Evolutionary conservation across 2,797 vertebrate genomes (phyloP).

Genomic region (Zenarchopterus dispar): DNA sequence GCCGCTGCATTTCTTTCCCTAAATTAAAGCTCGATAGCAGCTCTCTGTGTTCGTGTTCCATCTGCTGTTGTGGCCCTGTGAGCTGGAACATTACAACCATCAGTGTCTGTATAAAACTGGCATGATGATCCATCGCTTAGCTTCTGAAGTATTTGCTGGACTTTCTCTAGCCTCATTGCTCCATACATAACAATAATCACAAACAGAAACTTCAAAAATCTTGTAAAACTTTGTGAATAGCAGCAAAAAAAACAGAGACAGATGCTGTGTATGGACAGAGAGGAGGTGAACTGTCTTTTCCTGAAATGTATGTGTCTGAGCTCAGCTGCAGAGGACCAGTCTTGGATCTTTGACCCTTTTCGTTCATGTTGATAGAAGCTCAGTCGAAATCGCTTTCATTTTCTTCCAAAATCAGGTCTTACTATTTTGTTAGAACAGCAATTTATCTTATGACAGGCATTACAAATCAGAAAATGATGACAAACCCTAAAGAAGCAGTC

Average conservation of each 20-base stretch:
- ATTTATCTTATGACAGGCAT: constrained; percentile 54
- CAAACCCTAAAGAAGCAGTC: constrained; percentile 38
- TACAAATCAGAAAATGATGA: constrained; percentile 43
- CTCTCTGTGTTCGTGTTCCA: neutral
- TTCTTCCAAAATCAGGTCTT: constrained; percentile 76
- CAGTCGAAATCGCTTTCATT: constrained; percentile 59
- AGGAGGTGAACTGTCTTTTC: constrained; percentile 54
- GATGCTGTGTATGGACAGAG: constrained; percentile 26
- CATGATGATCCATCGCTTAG: neutral
- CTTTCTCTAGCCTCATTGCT: neutral
- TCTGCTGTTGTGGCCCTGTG: neutral
- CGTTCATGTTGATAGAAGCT: constrained; percentile 56
- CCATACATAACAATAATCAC: constrained; percentile 12
- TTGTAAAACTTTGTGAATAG: constrained; percentile 28
- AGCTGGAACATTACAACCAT: neutral
- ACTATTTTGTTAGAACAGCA: constrained; percentile 70
- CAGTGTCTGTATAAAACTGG: neutral
- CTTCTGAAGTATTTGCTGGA: neutral
- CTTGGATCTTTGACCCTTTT: constrained; percentile 27
- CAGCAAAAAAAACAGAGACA: constrained; percentile 18
- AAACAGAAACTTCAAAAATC: constrained; percentile 5
- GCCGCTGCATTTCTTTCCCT: neutral
- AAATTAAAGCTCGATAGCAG: neutral
- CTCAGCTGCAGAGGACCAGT: constrained; percentile 45
- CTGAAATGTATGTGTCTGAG: constrained; percentile 40